These are phyloP conservation scores for Capra hircus DNA, from an alignment of 2,113 vertebrate species.

Conservation along the genomic window DNA sequence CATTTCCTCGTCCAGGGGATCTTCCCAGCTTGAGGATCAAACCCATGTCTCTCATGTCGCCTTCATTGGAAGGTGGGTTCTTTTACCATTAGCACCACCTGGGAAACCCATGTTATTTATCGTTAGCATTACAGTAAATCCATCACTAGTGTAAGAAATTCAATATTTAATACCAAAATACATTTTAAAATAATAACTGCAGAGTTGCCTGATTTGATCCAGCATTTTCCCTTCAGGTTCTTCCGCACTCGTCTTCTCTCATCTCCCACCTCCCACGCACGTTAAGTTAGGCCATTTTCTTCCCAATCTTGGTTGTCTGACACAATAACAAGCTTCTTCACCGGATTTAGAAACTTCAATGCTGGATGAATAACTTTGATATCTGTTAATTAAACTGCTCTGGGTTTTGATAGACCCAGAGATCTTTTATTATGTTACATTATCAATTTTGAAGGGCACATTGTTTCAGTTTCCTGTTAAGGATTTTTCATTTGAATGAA, in stretches of 20 bases:
- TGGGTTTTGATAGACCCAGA: constrained; percentile 19
- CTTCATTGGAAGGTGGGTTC: not conserved
- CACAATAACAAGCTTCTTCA: not conserved
- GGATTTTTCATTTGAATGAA: constrained; percentile 61
- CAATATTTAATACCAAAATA: not conserved
- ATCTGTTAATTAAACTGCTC: constrained; percentile 37
- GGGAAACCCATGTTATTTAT: not conserved
- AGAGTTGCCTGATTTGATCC: not conserved
- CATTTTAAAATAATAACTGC: not conserved
- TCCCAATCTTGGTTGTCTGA: not conserved
- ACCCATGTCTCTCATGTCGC: not conserved
- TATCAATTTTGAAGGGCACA: constrained; percentile 57
- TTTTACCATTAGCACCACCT: not conserved
- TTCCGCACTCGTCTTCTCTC: not conserved
- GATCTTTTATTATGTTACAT: constrained; percentile 51
- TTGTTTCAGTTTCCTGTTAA: constrained; percentile 74
- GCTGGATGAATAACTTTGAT: not conserved
- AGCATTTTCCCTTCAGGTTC: rapidly evolving
- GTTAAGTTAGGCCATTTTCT: not conserved
- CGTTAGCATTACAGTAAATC: not conserved
- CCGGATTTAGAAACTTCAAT: not conserved
- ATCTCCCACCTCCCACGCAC: not conserved
- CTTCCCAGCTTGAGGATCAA: not conserved
- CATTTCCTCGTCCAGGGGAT: rapidly evolving
- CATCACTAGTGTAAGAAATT: constrained; percentile 5